A percentile compares a stretch with the other conserved stretches of the same genome.
Conservation (phyloP, 2,797 vertebrate genomes). For the Anableps anableps region DNA sequence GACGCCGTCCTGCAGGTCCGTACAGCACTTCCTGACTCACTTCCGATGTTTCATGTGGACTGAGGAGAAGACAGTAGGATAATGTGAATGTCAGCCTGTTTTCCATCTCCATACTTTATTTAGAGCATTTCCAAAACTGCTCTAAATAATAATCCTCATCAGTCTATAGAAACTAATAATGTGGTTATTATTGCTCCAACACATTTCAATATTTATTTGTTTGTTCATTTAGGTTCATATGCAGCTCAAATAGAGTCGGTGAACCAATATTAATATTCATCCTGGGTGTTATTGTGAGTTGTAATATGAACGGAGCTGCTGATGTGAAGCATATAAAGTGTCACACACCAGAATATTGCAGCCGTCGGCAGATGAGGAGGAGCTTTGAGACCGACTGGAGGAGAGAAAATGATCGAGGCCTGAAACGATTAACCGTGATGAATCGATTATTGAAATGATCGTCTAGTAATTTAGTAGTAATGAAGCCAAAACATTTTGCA, state of each 20-base stretch:
- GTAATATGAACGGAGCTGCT: conserved; percentile 30
- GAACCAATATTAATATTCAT: conserved; percentile 52
- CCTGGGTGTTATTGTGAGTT: conserved; percentile 34
- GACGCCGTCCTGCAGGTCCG: conserved; percentile 94
- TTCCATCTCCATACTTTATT: conserved; percentile 3
- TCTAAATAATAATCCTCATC: too few species aligned
- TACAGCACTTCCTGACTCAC: conserved; percentile 55
- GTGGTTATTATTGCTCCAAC: conserved; percentile 5
- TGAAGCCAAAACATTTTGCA: too few species aligned
- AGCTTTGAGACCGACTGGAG: not conserved
- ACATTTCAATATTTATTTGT: not conserved
- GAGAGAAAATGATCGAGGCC: too few species aligned
- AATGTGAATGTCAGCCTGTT: conserved; percentile 15
- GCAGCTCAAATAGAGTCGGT: conserved; percentile 45
- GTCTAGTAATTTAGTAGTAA: too few species aligned
- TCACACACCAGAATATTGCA: conserved; percentile 28
- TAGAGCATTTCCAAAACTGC: conserved; percentile 1
- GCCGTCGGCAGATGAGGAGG: not conserved
- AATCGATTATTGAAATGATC: too few species aligned
- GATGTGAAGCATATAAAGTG: conserved; percentile 25
- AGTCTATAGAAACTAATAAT: too few species aligned
- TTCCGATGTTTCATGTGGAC: conserved; percentile 44
- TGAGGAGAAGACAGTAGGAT: conserved; percentile 9
- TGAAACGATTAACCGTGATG: too few species aligned
- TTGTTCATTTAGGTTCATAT: conserved; percentile 44